phyloP scores from a whole-genome alignment of 2,888 invertebrate species.

The Philaethria dido region DNA sequence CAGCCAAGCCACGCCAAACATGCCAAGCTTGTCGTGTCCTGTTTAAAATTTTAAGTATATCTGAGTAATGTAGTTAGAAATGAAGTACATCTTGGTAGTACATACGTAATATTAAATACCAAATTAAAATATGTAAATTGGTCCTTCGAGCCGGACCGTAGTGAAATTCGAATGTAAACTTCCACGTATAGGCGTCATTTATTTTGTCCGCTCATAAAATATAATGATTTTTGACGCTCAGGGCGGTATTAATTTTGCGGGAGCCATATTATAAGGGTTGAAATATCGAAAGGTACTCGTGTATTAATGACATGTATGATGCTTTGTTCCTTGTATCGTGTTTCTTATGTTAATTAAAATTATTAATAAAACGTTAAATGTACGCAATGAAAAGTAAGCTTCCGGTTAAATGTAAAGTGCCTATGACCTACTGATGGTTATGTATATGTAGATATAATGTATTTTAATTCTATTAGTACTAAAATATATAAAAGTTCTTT shows the following conservation, averaged over 20 bases:
- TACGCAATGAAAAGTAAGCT: slow-evolving; percentile 8
- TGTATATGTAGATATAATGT: not conserved
- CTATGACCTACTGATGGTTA: not conserved
- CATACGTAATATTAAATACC: slow-evolving; percentile 67
- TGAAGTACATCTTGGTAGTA: slow-evolving; percentile 4
- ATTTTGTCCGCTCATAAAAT: slow-evolving; percentile 80
- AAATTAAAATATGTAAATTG: slow-evolving; percentile 83
- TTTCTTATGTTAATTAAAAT: slow-evolving; percentile 28
- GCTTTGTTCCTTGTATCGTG: slow-evolving; percentile 26
- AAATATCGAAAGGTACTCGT: slow-evolving; percentile 66
- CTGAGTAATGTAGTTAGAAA: not conserved
- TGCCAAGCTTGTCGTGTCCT: too few relatives aligned
- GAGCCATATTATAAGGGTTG: slow-evolving; percentile 58
- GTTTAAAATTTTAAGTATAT: not conserved
- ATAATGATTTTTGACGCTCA: slow-evolving; percentile 82
- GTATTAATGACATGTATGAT: slow-evolving; percentile 40
- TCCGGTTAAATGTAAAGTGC: slow-evolving; percentile 8
- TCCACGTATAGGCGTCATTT: slow-evolving; percentile 80
- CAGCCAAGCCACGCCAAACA: too few relatives aligned
- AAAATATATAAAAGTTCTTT: not conserved
- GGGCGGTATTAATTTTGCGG: slow-evolving; percentile 76
- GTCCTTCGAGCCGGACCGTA: slow-evolving; percentile 80
- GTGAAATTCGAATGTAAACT: slow-evolving; percentile 83
- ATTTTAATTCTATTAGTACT: not conserved
- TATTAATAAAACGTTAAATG: slow-evolving; percentile 23